Evolutionary conservation across 2,888 invertebrate genomes (phyloP).

Genomic region (Eupithecia subfuscata): DNA sequence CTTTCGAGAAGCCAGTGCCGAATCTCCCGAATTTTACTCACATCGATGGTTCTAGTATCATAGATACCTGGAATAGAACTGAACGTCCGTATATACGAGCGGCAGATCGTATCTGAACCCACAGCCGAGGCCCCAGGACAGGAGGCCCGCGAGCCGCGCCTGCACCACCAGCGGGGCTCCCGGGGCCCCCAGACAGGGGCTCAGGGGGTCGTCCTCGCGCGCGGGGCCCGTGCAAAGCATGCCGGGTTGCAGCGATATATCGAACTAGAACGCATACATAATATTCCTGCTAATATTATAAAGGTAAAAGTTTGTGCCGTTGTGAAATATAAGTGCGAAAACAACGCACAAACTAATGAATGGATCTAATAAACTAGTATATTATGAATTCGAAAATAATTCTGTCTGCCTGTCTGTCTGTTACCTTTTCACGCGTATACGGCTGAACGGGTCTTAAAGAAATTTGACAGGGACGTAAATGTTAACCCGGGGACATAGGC

Average conservation of each 20-base stretch:
- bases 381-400: too few relatives aligned
- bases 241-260: slow-evolving; percentile 43
- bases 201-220: slow-evolving; percentile 52
- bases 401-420: too few relatives aligned
- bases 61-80: slow-evolving; percentile 56
- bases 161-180: slow-evolving; percentile 68
- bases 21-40: too few relatives aligned
- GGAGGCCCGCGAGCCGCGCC: slow-evolving; percentile 59
- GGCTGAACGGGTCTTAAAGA: too few relatives aligned
- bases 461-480: too few relatives aligned
- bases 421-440: too few relatives aligned
- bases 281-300: background rate
- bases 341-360: too few relatives aligned
- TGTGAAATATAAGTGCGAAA: too few relatives aligned
- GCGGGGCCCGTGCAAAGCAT: slow-evolving; percentile 67
- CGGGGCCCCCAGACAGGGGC: slow-evolving; percentile 68
- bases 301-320: too few relatives aligned
- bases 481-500: too few relatives aligned
- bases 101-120: slow-evolving; percentile 68
- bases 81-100: slow-evolving; percentile 62
- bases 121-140: slow-evolving; percentile 76
- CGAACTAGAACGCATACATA: background rate
- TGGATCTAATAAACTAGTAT: too few relatives aligned
- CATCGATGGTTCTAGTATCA: background rate
- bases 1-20: too few relatives aligned